Evolutionary conservation across 2,113 vertebrate species (phyloP).

Genomic region (Erythrocercus mccallii): DNA sequence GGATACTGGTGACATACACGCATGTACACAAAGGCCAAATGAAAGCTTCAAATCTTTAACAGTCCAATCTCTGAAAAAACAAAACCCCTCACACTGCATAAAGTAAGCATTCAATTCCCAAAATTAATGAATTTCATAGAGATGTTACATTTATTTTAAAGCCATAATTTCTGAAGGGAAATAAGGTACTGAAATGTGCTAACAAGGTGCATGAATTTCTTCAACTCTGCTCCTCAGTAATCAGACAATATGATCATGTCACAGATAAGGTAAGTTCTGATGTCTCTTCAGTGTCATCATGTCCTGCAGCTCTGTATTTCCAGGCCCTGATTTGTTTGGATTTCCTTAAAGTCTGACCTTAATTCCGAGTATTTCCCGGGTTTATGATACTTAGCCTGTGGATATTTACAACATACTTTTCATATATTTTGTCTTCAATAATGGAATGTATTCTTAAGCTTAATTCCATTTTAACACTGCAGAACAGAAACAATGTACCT

Average conservation of each 20-base stretch:
- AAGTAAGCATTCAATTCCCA: background rate
- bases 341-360: slow-evolving; percentile 14
- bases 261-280: background rate
- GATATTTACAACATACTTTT: background rate
- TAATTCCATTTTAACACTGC: background rate
- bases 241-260: background rate
- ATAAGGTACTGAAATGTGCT: background rate
- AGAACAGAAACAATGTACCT: background rate
- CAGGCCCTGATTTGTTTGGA: background rate
- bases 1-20: background rate
- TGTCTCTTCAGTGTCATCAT: background rate
- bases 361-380: background rate
- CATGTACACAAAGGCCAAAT: background rate
- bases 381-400: background rate
- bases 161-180: background rate
- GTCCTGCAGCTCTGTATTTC: background rate
- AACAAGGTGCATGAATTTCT: background rate
- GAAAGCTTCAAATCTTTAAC: background rate
- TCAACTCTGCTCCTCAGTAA: background rate
- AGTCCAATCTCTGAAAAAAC: background rate
- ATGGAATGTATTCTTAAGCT: background rate
- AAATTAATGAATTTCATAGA: background rate
- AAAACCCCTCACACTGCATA: background rate
- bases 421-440: background rate
- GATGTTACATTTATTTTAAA: background rate